A percentile compares a stretch with the other conserved stretches of the same genome.
Conservation (phyloP, 2,888 invertebrate genomes). For the Synergus laeviventris region DNA sequence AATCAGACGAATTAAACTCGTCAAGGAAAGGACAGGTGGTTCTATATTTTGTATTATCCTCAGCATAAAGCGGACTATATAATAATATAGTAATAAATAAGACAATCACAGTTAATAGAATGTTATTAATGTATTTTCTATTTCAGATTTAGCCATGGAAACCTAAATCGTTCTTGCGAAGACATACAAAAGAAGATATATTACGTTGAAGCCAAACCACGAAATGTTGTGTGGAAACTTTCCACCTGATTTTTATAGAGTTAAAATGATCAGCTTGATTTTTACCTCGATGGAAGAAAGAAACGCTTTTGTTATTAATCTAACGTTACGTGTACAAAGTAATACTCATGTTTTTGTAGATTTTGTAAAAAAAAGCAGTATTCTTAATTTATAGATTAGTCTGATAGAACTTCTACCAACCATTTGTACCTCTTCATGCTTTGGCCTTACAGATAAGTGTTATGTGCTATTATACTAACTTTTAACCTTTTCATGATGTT, state of each 20-base stretch:
- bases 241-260: not conserved
- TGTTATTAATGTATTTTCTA: not conserved
- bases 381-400: not conserved
- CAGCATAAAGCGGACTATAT: not conserved
- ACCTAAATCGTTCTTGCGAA: not conserved
- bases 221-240: not conserved
- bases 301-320: not conserved
- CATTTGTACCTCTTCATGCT: not conserved
- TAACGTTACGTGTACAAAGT: not conserved
- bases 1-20: conserved; percentile 77
- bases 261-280: not conserved
- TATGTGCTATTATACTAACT: not conserved
- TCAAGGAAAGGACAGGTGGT: conserved; percentile 65
- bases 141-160: conserved; percentile 3
- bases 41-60: not conserved
- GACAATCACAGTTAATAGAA: not conserved
- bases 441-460: not conserved
- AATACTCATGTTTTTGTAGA: not conserved
- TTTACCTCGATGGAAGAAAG: not conserved
- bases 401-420: not conserved
- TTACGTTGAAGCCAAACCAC: not conserved
- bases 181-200: not conserved
- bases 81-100: not conserved
- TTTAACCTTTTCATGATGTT: not conserved
- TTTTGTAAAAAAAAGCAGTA: not conserved